Base-by-base conservation (phyloP, 2,888 invertebrate species). In the Schizaphis graminum region DNA sequence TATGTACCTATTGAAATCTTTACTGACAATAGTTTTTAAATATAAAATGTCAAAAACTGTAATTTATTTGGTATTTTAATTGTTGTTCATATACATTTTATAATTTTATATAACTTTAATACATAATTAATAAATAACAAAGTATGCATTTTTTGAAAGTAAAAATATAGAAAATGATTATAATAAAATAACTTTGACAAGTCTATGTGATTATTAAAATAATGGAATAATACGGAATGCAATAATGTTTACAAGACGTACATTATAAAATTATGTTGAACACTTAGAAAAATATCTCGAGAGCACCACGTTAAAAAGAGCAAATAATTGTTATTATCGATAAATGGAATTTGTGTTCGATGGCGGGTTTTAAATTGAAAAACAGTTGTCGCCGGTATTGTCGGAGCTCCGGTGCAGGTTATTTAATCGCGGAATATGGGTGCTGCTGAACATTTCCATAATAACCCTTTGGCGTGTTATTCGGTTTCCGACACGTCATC, bases 401-500 rank as follows among this genome's bases (percentile, higher is more conserved):
- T 77, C 35, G 35, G 35, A 24, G 8, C 8, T 35, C 77, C 7
- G 35, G 35, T 24, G 35, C 7, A 77, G 7, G 77, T 77, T 77
- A 77, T 35, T 35, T 77, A 77, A 77, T 77, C 77, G 21, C 77
- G 21, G 21, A 77, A 35, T 35, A 77, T 77, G 4, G 26, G 47
- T 16, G 44, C 28, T 47, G n/a, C 47, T 5, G 13, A 77, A 77
- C 35, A 77, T 47, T 47, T 86, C 47, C 86, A 85, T 44, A 94
- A 94, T 77, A 67, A 61, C 35, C 94, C 47, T 93, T 85, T 53
- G 24, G 24, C 57, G 47, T 84, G 87, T 49, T 67, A 28, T 92
- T 92, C 44, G 89, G 89, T 57, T 89, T 89, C 35, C 89, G 44
- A 41, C 35, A 41, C 44, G 56, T 44, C 26, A 35, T 49, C 61